These are phyloP conservation scores for Pristionchus japonicus DNA, from an alignment of 2,888 invertebrate species.

Conservation along the genomic window DNA sequence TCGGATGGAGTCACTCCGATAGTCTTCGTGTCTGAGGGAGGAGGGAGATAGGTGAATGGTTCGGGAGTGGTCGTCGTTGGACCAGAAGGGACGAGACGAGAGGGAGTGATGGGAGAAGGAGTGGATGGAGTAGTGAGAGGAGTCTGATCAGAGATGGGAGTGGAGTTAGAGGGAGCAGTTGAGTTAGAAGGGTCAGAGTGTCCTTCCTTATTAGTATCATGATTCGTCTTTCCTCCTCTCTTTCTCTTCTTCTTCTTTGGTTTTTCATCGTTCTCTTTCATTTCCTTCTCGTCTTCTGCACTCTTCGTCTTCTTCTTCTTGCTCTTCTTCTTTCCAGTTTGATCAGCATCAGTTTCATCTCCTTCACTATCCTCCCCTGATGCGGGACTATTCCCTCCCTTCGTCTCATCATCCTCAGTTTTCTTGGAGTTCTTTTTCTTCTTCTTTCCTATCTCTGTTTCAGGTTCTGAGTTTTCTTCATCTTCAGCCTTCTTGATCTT, in stretches of 20 bases:
- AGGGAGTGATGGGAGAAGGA: background rate
- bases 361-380: background rate
- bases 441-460: background rate
- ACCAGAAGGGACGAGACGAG: background rate
- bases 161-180: background rate
- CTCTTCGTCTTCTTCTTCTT: background rate
- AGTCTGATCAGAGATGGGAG: background rate
- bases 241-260: background rate
- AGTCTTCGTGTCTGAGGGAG: background rate
- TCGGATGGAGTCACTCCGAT: background rate
- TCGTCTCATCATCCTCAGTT: background rate
- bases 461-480: background rate
- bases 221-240: background rate
- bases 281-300: background rate
- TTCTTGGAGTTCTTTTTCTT: background rate
- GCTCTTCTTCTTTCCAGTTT: slow-evolving; percentile 30
- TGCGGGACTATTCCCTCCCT: background rate
- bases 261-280: background rate
- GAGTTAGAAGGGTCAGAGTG: background rate
- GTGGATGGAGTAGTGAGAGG: background rate
- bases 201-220: background rate
- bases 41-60: slow-evolving; percentile 17
- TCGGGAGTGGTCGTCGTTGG: background rate
- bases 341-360: background rate
- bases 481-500: background rate